Evolutionary conservation across 2,888 invertebrate genomes (phyloP).

Genomic region (Leptodirus hochenwartii): DNA sequence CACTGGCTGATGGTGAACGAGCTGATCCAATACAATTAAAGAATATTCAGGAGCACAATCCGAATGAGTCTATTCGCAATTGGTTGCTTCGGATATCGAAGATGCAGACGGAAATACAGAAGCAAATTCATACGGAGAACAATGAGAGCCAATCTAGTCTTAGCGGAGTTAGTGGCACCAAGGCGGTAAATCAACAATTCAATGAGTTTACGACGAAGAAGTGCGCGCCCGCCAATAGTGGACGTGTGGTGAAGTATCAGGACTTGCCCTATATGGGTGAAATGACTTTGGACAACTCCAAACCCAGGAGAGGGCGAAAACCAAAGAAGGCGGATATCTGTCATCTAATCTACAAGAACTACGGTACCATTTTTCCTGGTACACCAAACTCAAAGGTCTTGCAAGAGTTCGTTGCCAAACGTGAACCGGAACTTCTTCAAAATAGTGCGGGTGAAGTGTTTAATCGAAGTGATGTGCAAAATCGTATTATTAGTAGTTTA

Average conservation of each 20-base stretch:
- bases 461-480: slow-evolving; percentile 45
- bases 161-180: slow-evolving; percentile 8
- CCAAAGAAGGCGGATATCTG: slow-evolving; percentile 88
- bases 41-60: slow-evolving; percentile 27
- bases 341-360: slow-evolving; percentile 79
- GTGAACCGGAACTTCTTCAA: slow-evolving; percentile 9
- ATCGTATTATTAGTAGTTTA: slow-evolving; percentile 48
- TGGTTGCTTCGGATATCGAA: slow-evolving; percentile 62
- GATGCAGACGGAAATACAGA: slow-evolving; percentile 40
- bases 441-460: slow-evolving; percentile 14
- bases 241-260: slow-evolving; percentile 48
- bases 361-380: slow-evolving; percentile 69
- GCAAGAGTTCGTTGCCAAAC: slow-evolving; percentile 23
- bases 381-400: slow-evolving; percentile 40
- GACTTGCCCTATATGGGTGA: slow-evolving; percentile 87
- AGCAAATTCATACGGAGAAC: slow-evolving; percentile 18
- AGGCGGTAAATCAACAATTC: slow-evolving; percentile 6
- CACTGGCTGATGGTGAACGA: too few relatives aligned
- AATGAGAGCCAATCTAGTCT: slow-evolving; percentile 7
- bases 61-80: slow-evolving; percentile 48
- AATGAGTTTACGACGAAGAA: slow-evolving; percentile 10
- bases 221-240: slow-evolving; percentile 28
- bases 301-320: slow-evolving; percentile 70
- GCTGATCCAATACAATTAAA: too few relatives aligned
- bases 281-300: slow-evolving; percentile 74